Evolutionary conservation across 2,797 vertebrate species (phyloP).

Genomic region (Poecile montanus): DNA sequence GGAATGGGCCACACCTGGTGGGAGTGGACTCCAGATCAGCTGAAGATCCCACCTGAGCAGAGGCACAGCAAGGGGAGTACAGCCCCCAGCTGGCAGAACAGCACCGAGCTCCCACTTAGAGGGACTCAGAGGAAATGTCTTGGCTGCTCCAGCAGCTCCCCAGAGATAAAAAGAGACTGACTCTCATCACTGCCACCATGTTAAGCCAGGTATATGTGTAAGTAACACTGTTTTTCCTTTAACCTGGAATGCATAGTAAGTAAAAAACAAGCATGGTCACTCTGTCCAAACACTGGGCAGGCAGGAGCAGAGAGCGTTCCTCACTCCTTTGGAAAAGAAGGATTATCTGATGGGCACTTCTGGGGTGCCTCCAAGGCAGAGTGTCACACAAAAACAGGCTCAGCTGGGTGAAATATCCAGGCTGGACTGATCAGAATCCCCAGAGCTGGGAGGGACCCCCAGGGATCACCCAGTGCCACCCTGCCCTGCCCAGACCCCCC

Average conservation of each 20-base stretch:
- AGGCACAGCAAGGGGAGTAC: neutral
- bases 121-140: neutral
- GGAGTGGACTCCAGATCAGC: neutral
- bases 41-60: neutral
- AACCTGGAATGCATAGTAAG: neutral
- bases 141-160: neutral
- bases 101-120: fast-evolving
- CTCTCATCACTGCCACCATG: neutral
- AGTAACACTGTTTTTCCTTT: neutral
- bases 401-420: neutral
- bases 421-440: neutral
- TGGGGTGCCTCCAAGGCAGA: neutral
- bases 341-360: neutral
- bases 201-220: neutral
- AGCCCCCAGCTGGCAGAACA: neutral
- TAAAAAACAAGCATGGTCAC: neutral
- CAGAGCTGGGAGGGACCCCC: too few species aligned
- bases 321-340: neutral
- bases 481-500: neutral
- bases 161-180: neutral
- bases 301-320: neutral
- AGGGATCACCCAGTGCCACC: fast-evolving
- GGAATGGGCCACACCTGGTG: neutral
- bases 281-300: neutral
- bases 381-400: neutral